Evolutionary conservation across 2,797 vertebrate genomes (phyloP).

Genomic region (Nannoperca obscura): DNA sequence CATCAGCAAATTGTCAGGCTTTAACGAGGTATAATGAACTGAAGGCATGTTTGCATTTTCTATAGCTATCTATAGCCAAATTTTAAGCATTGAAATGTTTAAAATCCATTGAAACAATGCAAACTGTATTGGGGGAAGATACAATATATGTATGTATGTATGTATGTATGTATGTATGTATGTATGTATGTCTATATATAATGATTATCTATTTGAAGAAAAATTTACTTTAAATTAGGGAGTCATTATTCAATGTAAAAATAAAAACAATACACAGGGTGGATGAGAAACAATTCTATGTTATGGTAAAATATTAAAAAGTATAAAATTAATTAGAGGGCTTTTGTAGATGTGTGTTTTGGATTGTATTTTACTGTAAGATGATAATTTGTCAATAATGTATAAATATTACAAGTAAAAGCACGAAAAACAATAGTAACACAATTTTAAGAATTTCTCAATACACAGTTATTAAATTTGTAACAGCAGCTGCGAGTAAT

Average conservation of each 20-base stretch:
- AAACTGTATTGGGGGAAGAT: neutral
- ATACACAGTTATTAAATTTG: neutral
- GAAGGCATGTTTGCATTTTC: neutral
- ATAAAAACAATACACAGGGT: neutral
- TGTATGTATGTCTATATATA: too few relatives aligned
- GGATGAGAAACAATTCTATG: neutral
- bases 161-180: too few relatives aligned
- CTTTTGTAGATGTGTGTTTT: neutral
- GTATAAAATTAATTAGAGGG: neutral
- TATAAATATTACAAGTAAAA: neutral
- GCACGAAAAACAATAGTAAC: neutral
- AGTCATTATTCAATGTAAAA: neutral
- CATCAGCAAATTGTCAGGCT: slow-evolving; percentile 32
- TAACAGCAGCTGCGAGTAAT: neutral
- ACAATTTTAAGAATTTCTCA: slow-evolving; percentile 5
- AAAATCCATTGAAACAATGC: neutral
- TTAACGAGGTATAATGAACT: slow-evolving; percentile 22
- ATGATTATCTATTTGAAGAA: neutral
- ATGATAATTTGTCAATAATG: neutral
- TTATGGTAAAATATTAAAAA: neutral
- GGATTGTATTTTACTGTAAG: neutral
- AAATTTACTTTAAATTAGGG: neutral
- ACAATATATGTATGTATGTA: neutral
- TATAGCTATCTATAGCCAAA: neutral
- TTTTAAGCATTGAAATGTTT: slow-evolving; percentile 1